Base-by-base conservation (phyloP, 2,113 vertebrate genomes). In the Aphyosemion australe region DNA sequence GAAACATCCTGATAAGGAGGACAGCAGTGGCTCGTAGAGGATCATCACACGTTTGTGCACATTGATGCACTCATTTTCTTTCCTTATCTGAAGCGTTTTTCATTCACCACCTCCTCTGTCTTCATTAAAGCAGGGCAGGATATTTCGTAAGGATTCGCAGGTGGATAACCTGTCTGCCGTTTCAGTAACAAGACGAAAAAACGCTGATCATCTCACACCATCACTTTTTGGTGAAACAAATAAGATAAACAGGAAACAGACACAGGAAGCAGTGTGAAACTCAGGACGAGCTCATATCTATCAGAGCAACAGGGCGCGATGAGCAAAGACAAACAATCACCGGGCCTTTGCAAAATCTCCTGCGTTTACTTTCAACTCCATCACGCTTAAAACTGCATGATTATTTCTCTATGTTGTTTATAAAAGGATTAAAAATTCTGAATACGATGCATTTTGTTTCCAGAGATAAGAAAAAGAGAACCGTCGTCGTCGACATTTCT, bases 201-300 rank as follows among this genome's bases (percentile, higher is more conserved):
- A 88, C 69, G 74, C 58, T 68, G 54, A 75, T 80, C 87, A 89
- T 78, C 78, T 89, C 87, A 82, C 91, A 88, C 80, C 74, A 87
- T 90, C 90, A 82, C 84, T 83, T 77, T 87, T 90, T 84, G 87
- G 75, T 89, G 80, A 89, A 89, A 78, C 81, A 85, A 92, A 88
- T 88, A 74, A 87, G 88, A 92, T 91, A 93, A 93, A 93, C 93
- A 93, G 92, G 93, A 93, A 93, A 91, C 91, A 91, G 86, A 90
- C 80, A 91, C 91, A 93, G 91, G 92, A 93, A 93, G 67, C 85
- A 45, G 81, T 86, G 89, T 79, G 90, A 92, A 90, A 89, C 83
- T 85, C 86, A 86, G 90, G 90, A 91, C 84, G 74, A 82, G 72
- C 78, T 82, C 68, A 63, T 83, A 81, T 84, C 78, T 72, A 76